Percentiles rank a stretch among this genome's conserved stretches.
Conservation (phyloP, 2,888 invertebrate species). For the Lissonota sp. region DNA sequence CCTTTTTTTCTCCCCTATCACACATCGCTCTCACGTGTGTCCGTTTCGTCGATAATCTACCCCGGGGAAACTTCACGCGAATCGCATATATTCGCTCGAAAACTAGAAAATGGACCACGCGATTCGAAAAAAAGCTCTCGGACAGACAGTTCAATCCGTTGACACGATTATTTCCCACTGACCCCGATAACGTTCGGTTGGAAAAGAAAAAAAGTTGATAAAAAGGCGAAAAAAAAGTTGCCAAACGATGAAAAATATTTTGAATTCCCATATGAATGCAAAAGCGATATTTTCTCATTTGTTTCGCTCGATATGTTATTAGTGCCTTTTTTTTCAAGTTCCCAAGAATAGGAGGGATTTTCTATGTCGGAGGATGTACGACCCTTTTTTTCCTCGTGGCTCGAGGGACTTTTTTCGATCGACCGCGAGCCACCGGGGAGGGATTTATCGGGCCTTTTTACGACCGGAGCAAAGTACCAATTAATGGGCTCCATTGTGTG, state of each 20-base stretch:
- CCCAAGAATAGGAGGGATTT: constrained; percentile 14
- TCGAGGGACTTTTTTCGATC: constrained; percentile 55
- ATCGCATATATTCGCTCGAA: neutral
- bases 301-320: neutral
- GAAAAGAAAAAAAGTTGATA: too few relatives aligned
- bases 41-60: constrained; percentile 48
- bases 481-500: constrained; percentile 63
- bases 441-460: constrained; percentile 30
- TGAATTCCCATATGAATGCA: neutral
- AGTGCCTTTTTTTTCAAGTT: constrained; percentile 15
- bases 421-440: constrained; percentile 57
- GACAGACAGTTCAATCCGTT: too few relatives aligned
- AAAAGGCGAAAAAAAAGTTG: neutral
- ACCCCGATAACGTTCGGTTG: too few relatives aligned
- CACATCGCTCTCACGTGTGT: constrained; percentile 49
- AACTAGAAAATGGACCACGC: constrained; percentile 18
- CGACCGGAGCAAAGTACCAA: constrained; percentile 62
- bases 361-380: neutral
- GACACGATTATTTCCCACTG: too few relatives aligned
- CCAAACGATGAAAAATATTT: neutral
- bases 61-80: constrained; percentile 36
- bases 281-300: constrained; percentile 1
- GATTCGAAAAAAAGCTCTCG: constrained; percentile 17
- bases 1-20: constrained; percentile 27
- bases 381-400: neutral